Evolutionary conservation across 2,113 vertebrate species (phyloP).

Genomic region (Mirounga angustirostris): DNA sequence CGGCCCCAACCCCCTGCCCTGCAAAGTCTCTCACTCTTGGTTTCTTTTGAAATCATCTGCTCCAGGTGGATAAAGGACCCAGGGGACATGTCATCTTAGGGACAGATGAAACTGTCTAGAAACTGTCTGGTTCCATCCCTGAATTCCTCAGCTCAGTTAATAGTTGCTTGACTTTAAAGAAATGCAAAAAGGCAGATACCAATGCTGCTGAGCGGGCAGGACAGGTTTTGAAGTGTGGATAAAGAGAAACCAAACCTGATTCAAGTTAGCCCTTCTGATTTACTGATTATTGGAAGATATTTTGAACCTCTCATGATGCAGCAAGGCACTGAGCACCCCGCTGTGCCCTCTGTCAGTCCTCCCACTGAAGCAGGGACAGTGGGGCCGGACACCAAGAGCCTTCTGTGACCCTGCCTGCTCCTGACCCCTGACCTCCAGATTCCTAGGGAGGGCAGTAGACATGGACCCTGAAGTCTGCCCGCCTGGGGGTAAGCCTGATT

Average conservation of each 20-base stretch:
- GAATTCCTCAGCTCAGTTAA: background rate
- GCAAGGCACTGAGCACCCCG: background rate
- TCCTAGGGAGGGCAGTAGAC: fast-evolving
- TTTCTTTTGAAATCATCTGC: background rate
- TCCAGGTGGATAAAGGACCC: background rate
- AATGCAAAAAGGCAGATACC: background rate
- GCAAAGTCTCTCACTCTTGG: background rate
- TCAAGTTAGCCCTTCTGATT: background rate
- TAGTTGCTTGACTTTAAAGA: background rate
- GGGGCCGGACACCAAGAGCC: background rate
- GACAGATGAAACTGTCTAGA: background rate
- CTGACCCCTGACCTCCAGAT: background rate
- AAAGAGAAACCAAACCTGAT: background rate
- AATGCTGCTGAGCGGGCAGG: background rate
- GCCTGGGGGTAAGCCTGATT: background rate
- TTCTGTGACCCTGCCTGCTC: too few relatives aligned
- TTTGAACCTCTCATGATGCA: background rate
- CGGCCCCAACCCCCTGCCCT: too few relatives aligned
- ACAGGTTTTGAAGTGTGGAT: background rate
- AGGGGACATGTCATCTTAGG: background rate
- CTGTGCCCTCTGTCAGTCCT: background rate
- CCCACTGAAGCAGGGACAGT: background rate
- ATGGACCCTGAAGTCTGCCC: background rate
- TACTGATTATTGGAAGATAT: background rate
- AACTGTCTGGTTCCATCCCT: background rate